Evolutionary conservation across 2,888 invertebrate genomes (phyloP).

Genomic region (Sipha maydis): DNA sequence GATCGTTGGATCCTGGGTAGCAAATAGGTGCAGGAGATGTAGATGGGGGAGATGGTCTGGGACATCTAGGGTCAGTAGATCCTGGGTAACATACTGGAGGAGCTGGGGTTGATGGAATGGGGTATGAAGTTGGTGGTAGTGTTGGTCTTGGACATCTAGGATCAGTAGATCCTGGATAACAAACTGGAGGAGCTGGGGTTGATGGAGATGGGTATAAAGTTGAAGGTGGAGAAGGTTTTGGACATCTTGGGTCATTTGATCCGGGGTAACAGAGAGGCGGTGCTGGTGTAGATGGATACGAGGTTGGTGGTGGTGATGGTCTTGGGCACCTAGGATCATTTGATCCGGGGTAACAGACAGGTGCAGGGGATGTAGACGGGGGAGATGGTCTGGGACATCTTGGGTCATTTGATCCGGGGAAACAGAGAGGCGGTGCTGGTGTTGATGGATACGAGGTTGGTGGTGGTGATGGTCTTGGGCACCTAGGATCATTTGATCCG

Average conservation of each 20-base stretch:
- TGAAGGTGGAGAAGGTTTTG: conserved; percentile 62
- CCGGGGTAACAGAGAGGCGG: conserved; percentile 67
- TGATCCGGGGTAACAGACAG: conserved; percentile 66
- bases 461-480: conserved; percentile 64
- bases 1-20: too few relatives aligned
- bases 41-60: conserved; percentile 64
- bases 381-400: conserved; percentile 65
- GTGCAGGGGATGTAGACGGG: too few relatives aligned
- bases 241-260: conserved; percentile 67
- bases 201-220: conserved; percentile 64
- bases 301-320: conserved; percentile 66
- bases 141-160: conserved; percentile 66
- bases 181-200: conserved; percentile 65
- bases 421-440: conserved; percentile 66
- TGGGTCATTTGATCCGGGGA: conserved; percentile 66
- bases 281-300: too few relatives aligned
- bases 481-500: conserved; percentile 65
- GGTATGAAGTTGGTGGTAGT: conserved; percentile 62
- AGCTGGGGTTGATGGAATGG: conserved; percentile 64
- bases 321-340: conserved; percentile 66
- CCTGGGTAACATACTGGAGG: too few relatives aligned
- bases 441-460: conserved; percentile 66
- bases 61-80: conserved; percentile 67
- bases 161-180: conserved; percentile 67
- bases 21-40: conserved; percentile 66